Conservation (phyloP, 2,888 invertebrate species). For the Microchrysa polita region DNA sequence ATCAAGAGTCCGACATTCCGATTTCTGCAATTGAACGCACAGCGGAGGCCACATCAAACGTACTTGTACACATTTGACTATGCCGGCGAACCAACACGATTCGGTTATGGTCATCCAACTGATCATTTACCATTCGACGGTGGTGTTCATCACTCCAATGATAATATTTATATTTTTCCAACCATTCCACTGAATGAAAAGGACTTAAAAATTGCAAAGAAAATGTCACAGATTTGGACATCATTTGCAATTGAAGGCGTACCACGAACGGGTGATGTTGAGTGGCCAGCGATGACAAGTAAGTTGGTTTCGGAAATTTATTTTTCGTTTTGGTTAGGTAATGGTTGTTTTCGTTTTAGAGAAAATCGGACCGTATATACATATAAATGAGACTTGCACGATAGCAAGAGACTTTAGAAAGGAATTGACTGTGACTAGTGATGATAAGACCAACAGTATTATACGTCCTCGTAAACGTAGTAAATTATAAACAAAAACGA, state of each 20-base stretch:
- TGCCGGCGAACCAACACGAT: constrained; percentile 62
- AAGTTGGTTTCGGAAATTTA: constrained; percentile 8
- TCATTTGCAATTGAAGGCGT: constrained; percentile 61
- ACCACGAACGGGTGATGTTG: constrained; percentile 52
- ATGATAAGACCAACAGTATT: constrained; percentile 57
- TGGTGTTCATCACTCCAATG: constrained; percentile 70
- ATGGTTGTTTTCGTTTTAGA: constrained; percentile 1
- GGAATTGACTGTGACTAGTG: constrained; percentile 57
- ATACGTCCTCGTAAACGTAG: constrained; percentile 13
- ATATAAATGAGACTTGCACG: constrained; percentile 55
- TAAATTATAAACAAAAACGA: not conserved
- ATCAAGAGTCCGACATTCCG: constrained; percentile 65
- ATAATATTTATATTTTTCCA: constrained; percentile 69
- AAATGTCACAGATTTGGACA: constrained; percentile 65
- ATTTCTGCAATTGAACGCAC: constrained; percentile 58
- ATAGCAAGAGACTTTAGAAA: constrained; percentile 55
- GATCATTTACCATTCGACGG: constrained; percentile 65
- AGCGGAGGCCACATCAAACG: constrained; percentile 56
- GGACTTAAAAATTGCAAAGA: constrained; percentile 63
- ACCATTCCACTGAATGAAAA: constrained; percentile 56
- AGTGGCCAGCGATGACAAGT: constrained; percentile 50
- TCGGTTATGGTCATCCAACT: constrained; percentile 63
- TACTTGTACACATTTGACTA: constrained; percentile 67
- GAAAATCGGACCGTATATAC: constrained; percentile 61
- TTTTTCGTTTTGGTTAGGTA: not conserved